Evolutionary conservation across 2,888 invertebrate genomes (phyloP), one percentile per base, ranked within the genome.

Genomic region (Dryobotodes eremita): DNA sequence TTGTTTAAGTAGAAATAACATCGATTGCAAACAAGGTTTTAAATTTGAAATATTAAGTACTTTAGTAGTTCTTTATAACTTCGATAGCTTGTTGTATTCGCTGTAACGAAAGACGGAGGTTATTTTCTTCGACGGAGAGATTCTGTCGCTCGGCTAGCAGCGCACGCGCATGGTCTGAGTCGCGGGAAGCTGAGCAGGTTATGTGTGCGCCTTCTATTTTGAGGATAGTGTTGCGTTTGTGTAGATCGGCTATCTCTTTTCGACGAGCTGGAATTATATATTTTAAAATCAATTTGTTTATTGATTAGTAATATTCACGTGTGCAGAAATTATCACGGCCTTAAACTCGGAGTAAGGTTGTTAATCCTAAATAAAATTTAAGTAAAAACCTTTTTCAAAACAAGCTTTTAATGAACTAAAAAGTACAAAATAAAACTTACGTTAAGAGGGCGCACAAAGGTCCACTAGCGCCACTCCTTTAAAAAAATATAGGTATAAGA

Each of bases 151-250:
- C 96, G 3, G 95, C 94, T 4, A 96, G 90, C 23, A 96, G 91
- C 13, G 95, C 94, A 20, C 95, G 93, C 76, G 95, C 94, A 0
- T 92, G 89, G 86, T 95, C 96, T 0, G 95, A 93, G 79, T 96
- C 95, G 0, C 94, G 89, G 0, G 95, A 95, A 23, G 97, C 96
- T 42, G 95, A 92, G 31, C 95, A 94, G 23, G 97, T 97, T 74
- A 96, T 95, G 88, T 95, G 95, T 42, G 96, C 95, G 50, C 96
- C 94, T 75, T 97, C 97, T 42, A 97, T 97, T n/a, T 96, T 94
- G 61, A 97, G 93, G 0, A 91, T 81, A 0, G 96, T 96, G 92
- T 96, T 97, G 79, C 96, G 95, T 0, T 95, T 95, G 75, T 95
- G 95, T 15, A 97, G 91, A 0, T 95, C 94, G 1, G 90, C 88